A percentile compares a stretch with the other conserved stretches of the same genome.
Evolutionary conservation across 1,140 invertebrate genomes (phyloP).

Genomic region (Heliconius hermathena): DNA sequence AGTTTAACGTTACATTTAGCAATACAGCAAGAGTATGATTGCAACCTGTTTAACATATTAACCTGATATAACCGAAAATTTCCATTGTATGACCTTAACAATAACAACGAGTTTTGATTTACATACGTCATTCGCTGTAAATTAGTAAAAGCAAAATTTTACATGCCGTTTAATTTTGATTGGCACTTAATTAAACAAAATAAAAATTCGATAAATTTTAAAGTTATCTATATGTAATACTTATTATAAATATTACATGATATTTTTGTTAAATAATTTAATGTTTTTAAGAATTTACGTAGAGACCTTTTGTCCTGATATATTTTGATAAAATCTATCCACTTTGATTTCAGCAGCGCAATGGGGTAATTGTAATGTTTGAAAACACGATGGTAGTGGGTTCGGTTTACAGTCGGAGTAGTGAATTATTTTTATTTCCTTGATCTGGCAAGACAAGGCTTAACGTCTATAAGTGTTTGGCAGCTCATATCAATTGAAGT

Average conservation of each 20-base stretch:
- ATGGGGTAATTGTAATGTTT: no score
- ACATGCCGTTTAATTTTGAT: not conserved
- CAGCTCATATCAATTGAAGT: no score
- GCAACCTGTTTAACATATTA: not conserved
- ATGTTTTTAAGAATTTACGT: no score
- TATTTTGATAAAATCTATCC: no score
- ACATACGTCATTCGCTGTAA: not conserved
- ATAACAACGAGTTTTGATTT: slow-evolving; percentile 2
- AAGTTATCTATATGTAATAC: not conserved
- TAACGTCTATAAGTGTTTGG: no score
- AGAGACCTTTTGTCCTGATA: no score
- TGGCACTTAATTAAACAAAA: not conserved
- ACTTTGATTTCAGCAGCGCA: no score
- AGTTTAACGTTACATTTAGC: not conserved
- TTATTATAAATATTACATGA: not conserved
- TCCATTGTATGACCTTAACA: slow-evolving; percentile 4
- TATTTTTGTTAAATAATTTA: no score
- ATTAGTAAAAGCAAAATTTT: slow-evolving; percentile 6
- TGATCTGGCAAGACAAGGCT: no score
- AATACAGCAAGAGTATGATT: not conserved
- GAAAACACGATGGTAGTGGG: no score
- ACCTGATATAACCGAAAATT: not conserved
- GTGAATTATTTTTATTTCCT: no score
- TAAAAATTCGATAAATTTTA: not conserved
- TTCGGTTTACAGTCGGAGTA: no score